Evolutionary conservation across 2,888 invertebrate genomes (phyloP), one percentile per base, ranked within the genome.

Genomic region (Iphiclides podalirius): DNA sequence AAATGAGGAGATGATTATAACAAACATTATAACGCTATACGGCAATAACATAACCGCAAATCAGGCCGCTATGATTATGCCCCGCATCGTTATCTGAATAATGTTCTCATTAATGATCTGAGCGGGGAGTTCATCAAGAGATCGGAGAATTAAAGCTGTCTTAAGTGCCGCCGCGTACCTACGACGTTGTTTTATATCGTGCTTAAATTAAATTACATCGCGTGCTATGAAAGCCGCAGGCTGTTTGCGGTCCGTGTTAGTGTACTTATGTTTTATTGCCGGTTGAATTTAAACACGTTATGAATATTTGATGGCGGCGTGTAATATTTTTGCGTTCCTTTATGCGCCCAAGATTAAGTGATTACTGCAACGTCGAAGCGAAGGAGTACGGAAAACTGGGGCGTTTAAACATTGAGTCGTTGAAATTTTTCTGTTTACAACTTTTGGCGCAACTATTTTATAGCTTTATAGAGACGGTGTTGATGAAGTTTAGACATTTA

Each of bases 201-300:
- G 69, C 70, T 68, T 79, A 83, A 82, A 84, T 84, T 82, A 81
- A 83, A 83, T 81, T 77, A 79, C 72, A 67, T 75, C 65, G 75
- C 78, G 80, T 80, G 74, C 70, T 64, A 60, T 59, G 55, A 67
- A 73, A 78, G 66, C 78, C 76, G 67, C 75, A 72, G 71, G 66
- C 52, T 53, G 52, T 53, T 57, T 51, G 54, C 53, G 47, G 52
- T 56, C 53, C 50, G 46, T 50, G 53, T 53, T 38, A 48, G 54
- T 52, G 41, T 54, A 53, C 53, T 56, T 57, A 50, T 52, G 53
- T 52, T 64, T 61, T 61, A 63, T 54, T 59, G 53, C 55, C 55
- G 51, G 52, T 54, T 53, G 57, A 59, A 63, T 58, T 57, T 52
- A 46, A 52, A 51, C 48, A 58, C 54, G 54, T 64, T 59, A 60